Base-by-base conservation (phyloP, 2,113 vertebrate species). In the Centrocercus urophasianus region DNA sequence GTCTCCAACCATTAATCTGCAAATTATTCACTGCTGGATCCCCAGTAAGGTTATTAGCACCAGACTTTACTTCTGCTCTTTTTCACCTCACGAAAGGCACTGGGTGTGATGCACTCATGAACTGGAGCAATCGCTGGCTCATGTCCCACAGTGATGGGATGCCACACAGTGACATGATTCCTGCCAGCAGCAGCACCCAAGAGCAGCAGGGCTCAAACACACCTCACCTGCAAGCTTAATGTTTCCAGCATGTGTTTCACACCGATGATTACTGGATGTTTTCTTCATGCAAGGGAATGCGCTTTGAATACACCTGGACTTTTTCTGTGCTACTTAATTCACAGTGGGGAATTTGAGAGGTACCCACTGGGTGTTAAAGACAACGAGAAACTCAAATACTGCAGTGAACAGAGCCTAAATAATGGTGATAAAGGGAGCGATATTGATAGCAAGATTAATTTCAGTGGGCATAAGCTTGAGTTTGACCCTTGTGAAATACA, bases 61-160 rank as follows among this genome's bases (percentile, higher is more conserved):
- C 30, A 50, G 75, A 15, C 13, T 75, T 74, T 14, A 42, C 43
- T 78, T 73, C 36, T 74, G 32, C 1, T 38, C 20, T 38, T 56
- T 42, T 56, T 11, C 20, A 64, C 27, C 42, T 57, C 6, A 8
- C 16, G 4, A 2, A 2, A 36, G 59, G 12, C 32, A 27, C 10
- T 28, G 28, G 54, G 15, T 17, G 19, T 18, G 71, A 20, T 65
- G 40, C 32, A 40, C 36, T 18, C 3, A 13, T 4, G 22, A 13
- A 10, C 19, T 38, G 56, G 8, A 1, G 2, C n/a, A 47, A 14
- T 20, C 20, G 12, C 15, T 17, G 11, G 5, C 34, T 36, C 0
- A 0, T 7, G 40, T 28, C 36, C 3, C 0, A 0, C 12, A 8
- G 10, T 1, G 18, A 24, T 2, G 22, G 3, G 40, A 14, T 45